Evolutionary conservation across 2,888 invertebrate genomes (phyloP), one percentile per base, ranked within the genome.

Genomic region (Lycocerus yunnanus): DNA sequence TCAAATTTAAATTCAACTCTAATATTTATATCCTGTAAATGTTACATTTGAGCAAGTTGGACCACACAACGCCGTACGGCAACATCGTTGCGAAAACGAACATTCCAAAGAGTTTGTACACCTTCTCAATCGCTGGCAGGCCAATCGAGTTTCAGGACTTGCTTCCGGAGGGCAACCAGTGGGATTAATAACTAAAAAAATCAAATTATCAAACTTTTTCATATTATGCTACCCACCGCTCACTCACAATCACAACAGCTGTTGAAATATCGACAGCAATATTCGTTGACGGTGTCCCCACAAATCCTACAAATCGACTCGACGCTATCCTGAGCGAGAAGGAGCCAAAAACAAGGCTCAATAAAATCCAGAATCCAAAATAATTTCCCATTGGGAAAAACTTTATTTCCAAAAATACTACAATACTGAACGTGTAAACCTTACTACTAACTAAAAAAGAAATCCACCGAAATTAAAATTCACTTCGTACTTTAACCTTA

Each of bases 201-300:
- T 24, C 13, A 27, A 3, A 8, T 16, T 68, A 3, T 61, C 15
- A 13, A 20, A 16, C 0, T n/a, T 18, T 5, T 60, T 59, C 58
- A 15, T 15, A 21, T 24, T 3, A n/a, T n/a, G 1, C 9, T 0
- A 1, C 8, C 20, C n/a, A 0, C 6, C n/a, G 5, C 27, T n/a
- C 27, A 79, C 79, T 78, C 75, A 79, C 79, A 76, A 15, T 79
- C 77, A 70, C 79, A 79, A 18, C 79, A 79, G 3, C 68, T 75
- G 58, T 77, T 79, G 66, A 76, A 58, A 69, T 79, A 79, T 58
- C 73, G 74, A 67, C 79, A 79, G 67, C 80, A 79, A 58, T 77
- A 78, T 59, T 72, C 75, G 16, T 79, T 78, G 5, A 79, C 76
- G 15, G 65, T 68, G 73, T 79, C 79, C 3, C 78, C 80, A 74